Evolutionary conservation across 2,113 vertebrate species (phyloP).

Genomic region (Rhea pennata): DNA sequence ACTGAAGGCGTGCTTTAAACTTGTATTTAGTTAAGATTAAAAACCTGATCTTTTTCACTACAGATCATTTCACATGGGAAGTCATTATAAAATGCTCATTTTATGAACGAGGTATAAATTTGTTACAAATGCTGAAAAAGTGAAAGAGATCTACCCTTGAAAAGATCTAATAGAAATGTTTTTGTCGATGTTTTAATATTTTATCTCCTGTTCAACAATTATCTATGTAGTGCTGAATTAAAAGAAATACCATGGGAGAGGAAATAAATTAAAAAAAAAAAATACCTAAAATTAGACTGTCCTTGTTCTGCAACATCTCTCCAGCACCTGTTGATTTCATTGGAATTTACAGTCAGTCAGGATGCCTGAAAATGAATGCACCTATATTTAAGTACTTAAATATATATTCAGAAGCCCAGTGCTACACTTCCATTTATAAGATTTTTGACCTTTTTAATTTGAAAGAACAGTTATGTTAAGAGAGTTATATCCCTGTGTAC

Average conservation of each 20-base stretch:
- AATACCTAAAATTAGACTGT: not conserved
- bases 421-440: not conserved
- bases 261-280: not conserved
- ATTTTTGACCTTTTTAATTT: not conserved
- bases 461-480: not conserved
- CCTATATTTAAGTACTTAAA: not conserved
- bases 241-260: not conserved
- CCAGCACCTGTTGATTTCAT: not conserved
- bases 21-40: not conserved
- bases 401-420: not conserved
- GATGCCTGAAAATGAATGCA: not conserved
- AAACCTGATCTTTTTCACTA: not conserved
- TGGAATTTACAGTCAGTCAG: not conserved
- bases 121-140: not conserved
- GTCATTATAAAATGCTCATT: not conserved
- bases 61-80: not conserved
- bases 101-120: not conserved
- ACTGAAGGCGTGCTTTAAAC: conserved; percentile 34
- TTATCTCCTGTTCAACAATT: not conserved
- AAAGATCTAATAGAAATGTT: not conserved
- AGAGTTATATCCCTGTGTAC: not conserved
- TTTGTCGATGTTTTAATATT: not conserved
- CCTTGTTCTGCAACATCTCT: not conserved
- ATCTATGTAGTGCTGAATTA: not conserved
- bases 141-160: not conserved